These are phyloP conservation scores for Aethina tumida DNA, from an alignment of 1,140 invertebrate species.

Conservation along the genomic window DNA sequence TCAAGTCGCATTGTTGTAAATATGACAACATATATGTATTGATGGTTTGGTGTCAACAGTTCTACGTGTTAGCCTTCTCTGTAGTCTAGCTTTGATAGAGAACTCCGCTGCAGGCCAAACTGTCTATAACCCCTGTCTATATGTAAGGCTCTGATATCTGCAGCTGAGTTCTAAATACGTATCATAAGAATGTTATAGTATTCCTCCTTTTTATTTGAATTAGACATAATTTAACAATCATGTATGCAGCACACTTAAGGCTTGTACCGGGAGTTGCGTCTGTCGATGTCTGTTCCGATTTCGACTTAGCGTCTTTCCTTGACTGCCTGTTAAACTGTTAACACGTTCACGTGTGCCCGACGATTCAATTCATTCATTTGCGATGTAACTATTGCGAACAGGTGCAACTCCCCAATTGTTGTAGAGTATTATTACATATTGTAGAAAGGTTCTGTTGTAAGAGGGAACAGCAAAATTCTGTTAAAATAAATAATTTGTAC, in stretches of 20 bases:
- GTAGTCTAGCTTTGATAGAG: conserved; percentile 19
- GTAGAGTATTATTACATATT: conserved; percentile 20
- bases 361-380: too few species aligned
- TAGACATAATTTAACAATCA: too few species aligned
- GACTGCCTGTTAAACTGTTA: too few species aligned
- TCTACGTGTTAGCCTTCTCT: conserved; percentile 25
- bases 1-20: conserved; percentile 27
- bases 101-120: conserved; percentile 11
- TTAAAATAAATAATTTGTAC: conserved; percentile 32
- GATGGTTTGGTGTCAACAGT: conserved; percentile 28
- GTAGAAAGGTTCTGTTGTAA: conserved; percentile 25
- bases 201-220: conserved; percentile 21
- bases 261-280: too few species aligned
- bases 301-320: too few species aligned
- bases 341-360: too few species aligned
- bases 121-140: not conserved
- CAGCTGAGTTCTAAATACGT: conserved; percentile 15
- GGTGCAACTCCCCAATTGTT: conserved; percentile 14
- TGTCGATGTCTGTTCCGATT: too few species aligned
- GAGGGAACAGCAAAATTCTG: conserved; percentile 31
- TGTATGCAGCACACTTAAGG: too few species aligned
- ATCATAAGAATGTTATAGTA: conserved; percentile 26
- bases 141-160: conserved; percentile 4
- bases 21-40: conserved; percentile 27
- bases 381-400: too few species aligned